phyloP scores from a whole-genome alignment of 2,888 invertebrate genomes.

The Unio pictorum region DNA sequence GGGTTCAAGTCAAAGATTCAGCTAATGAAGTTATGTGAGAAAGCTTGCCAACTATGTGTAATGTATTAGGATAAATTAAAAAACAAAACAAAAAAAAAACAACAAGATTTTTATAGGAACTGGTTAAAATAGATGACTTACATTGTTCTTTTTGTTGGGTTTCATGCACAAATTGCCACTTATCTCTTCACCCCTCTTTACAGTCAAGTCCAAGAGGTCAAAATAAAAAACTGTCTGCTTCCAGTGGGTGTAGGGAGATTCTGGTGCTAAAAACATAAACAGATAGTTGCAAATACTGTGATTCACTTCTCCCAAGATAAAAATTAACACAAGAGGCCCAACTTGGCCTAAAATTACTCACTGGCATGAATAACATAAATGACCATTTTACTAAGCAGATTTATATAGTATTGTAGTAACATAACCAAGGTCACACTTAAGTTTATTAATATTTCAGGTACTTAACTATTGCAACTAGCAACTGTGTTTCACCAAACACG shows the following conservation, averaged over 20 bases:
- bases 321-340: too few species aligned
- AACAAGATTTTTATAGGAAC: background rate
- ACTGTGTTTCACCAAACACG: too few species aligned
- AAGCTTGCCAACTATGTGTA: too few species aligned
- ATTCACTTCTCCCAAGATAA: background rate
- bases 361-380: background rate
- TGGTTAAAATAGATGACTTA: conserved; percentile 50
- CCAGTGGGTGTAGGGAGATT: conserved; percentile 99
- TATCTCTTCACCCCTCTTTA: conserved; percentile 93
- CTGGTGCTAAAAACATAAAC: conserved; percentile 80
- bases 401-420: background rate
- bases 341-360: too few species aligned
- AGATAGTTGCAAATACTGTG: background rate
- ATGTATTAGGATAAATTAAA: too few species aligned
- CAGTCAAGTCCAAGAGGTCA: conserved; percentile 89
- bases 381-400: background rate
- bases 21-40: too few species aligned
- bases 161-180: conserved; percentile 93
- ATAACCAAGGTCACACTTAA: too few species aligned
- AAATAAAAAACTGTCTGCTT: conserved; percentile 99
- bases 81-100: background rate
- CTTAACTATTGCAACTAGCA: too few species aligned
- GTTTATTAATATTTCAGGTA: too few species aligned
- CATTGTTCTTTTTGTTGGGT: conserved; percentile 94
- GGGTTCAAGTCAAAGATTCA: too few species aligned